Evolutionary conservation across 1,140 invertebrate species (phyloP).

Genomic region (Papilio xuthus): DNA sequence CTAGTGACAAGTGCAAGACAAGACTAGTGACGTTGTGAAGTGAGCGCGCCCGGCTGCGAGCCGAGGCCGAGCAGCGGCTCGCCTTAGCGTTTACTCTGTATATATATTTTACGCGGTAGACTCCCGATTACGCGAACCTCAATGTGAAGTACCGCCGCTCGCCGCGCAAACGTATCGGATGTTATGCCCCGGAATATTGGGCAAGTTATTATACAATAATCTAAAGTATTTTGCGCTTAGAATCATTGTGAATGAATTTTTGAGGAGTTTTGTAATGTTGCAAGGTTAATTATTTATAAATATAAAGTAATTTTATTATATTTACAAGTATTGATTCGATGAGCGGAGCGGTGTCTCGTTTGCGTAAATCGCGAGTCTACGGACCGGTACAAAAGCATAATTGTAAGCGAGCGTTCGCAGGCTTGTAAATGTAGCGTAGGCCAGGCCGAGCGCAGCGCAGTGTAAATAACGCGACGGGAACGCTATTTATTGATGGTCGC

Average conservation of each 20-base stretch:
- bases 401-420: constrained; percentile 32
- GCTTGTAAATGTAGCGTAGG: constrained; percentile 33
- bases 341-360: background rate
- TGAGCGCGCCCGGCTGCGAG: no score
- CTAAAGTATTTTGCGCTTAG: constrained; percentile 7
- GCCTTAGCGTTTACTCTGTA: constrained; percentile 54
- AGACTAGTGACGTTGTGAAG: constrained; percentile 25
- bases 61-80: no score
- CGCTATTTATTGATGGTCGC: constrained; percentile 23
- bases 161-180: background rate
- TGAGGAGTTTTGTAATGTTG: constrained; percentile 29
- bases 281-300: constrained; percentile 21
- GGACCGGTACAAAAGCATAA: constrained; percentile 36
- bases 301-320: constrained; percentile 28
- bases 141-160: background rate
- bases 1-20: no score
- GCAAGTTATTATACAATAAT: constrained; percentile 27
- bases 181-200: constrained; percentile 16
- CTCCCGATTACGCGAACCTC: constrained; percentile 63
- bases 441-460: constrained; percentile 18
- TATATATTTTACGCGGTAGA: constrained; percentile 64
- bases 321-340: constrained; percentile 10
- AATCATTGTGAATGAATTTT: constrained; percentile 31
- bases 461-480: constrained; percentile 15
- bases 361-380: constrained; percentile 32